phyloP scores from a whole-genome alignment of 2,888 invertebrate genomes.

The Napeogenes sylphis region DNA sequence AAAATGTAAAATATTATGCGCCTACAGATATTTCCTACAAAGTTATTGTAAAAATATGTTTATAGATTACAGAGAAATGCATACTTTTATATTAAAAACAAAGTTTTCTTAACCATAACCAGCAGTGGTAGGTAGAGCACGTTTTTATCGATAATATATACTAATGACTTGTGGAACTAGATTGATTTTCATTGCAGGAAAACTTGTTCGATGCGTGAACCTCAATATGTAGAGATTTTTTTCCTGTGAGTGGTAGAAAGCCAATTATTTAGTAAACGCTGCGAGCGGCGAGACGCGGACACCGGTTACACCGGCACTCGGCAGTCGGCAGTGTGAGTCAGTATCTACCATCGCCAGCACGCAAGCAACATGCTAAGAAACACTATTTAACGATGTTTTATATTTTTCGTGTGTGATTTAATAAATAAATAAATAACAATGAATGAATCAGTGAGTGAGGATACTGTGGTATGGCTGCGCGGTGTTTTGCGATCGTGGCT shows the following conservation, averaged over 20 bases:
- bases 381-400: slow-evolving; percentile 26
- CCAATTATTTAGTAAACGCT: slow-evolving; percentile 46
- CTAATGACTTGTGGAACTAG: slow-evolving; percentile 19
- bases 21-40: too few relatives aligned
- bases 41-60: too few relatives aligned
- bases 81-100: neutral
- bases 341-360: slow-evolving; percentile 30
- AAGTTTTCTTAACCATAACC: neutral
- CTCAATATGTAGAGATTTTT: slow-evolving; percentile 51
- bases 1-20: too few relatives aligned
- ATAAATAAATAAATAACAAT: slow-evolving; percentile 35
- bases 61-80: too few relatives aligned
- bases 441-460: slow-evolving; percentile 54
- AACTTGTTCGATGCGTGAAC: slow-evolving; percentile 32
- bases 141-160: neutral
- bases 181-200: slow-evolving; percentile 23
- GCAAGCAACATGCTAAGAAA: slow-evolving; percentile 27
- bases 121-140: neutral
- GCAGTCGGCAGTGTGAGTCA: slow-evolving; percentile 35
- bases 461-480: slow-evolving; percentile 65
- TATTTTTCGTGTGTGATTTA: slow-evolving; percentile 7
- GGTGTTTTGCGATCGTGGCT: slow-evolving; percentile 74
- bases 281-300: slow-evolving; percentile 33
- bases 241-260: slow-evolving; percentile 53
- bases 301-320: slow-evolving; percentile 47